These are phyloP conservation scores for Poeciliopsis turneri DNA, from an alignment of 2,797 vertebrate genomes.

Conservation along the genomic window DNA sequence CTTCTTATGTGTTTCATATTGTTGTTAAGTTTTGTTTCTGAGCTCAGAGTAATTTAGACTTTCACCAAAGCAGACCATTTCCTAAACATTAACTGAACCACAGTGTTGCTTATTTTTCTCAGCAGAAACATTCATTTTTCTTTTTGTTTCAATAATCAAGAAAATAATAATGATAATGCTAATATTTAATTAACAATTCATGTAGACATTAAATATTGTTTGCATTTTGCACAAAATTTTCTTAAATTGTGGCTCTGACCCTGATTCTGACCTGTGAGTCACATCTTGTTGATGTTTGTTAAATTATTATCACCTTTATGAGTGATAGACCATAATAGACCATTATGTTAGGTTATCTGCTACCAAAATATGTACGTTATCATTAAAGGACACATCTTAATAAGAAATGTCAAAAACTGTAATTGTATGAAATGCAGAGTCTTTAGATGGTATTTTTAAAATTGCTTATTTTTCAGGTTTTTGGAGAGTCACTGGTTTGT, in stretches of 20 bases:
- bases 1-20: background rate
- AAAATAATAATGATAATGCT: background rate
- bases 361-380: background rate
- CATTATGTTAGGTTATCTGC: background rate
- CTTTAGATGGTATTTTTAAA: background rate
- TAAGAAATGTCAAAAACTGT: background rate
- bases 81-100: background rate
- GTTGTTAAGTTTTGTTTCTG: too few relatives aligned
- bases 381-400: background rate
- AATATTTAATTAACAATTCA: background rate
- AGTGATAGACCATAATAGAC: background rate
- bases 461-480: constrained; percentile 79
- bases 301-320: too few relatives aligned
- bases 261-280: background rate
- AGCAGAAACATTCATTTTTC: background rate
- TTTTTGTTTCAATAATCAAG: background rate
- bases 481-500: constrained; percentile 98
- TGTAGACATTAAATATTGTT: too few relatives aligned
- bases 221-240: background rate
- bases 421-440: background rate
- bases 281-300: background rate
- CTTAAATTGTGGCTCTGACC: background rate
- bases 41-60: background rate
- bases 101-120: background rate
- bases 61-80: background rate